Evolutionary conservation across 92 coral and sea anemone genomes (phyloP).

Genomic region (Plumapathes pennacea): DNA sequence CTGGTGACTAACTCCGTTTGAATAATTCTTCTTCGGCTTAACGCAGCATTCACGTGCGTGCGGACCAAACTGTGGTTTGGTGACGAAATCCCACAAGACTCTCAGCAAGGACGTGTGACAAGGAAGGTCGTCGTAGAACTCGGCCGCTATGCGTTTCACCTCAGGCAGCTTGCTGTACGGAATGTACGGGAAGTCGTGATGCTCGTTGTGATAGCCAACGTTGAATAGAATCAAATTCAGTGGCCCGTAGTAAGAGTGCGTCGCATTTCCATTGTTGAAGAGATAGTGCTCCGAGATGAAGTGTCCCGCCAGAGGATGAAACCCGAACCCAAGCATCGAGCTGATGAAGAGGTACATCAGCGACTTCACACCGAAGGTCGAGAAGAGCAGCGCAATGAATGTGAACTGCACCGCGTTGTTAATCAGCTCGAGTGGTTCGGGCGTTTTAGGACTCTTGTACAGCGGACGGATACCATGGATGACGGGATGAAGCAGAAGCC

Average conservation of each 20-base stretch:
- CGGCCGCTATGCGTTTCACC: conserved; percentile 59
- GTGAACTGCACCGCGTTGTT: conserved; percentile 43
- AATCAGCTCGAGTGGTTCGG: conserved; percentile 38
- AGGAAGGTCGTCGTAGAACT: conserved; percentile 59
- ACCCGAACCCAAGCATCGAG: conserved; percentile 53
- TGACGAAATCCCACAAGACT: conserved; percentile 65
- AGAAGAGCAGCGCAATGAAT: conserved; percentile 24
- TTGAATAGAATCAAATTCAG: conserved; percentile 62
- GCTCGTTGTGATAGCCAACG: conserved; percentile 78
- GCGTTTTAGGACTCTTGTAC: conserved; percentile 41
- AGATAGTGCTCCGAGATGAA: conserved; percentile 75
- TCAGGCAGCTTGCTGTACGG: conserved; percentile 60
- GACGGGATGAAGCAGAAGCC: conserved; percentile 47
- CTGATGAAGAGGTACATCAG: conserved; percentile 50
- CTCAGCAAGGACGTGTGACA: conserved; percentile 54
- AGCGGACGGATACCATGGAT: conserved; percentile 53
- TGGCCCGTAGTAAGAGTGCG: conserved; percentile 73
- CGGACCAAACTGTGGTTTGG: conserved; percentile 61
- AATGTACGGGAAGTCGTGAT: conserved; percentile 70
- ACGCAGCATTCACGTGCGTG: conserved; percentile 56
- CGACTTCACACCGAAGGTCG: conserved; percentile 42
- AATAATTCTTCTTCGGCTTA: no score
- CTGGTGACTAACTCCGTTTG: no score
- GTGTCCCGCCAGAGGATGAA: conserved; percentile 69
- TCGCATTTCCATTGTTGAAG: conserved; percentile 61